Evolutionary conservation across 2,113 vertebrate species (phyloP).

Genomic region (Rhinolophus sinicus): DNA sequence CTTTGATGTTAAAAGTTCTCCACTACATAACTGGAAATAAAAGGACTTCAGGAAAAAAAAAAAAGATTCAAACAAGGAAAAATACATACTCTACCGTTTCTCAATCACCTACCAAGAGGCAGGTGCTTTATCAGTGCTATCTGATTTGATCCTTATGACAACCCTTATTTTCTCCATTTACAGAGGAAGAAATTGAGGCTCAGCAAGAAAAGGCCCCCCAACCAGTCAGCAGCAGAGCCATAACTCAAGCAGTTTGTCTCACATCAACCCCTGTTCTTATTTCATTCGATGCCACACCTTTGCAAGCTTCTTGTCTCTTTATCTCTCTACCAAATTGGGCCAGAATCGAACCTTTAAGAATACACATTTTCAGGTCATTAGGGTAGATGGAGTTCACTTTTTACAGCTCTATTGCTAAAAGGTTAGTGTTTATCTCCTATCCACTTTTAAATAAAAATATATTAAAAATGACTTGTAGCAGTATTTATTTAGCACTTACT

Average conservation of each 20-base stretch:
- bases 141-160: neutral
- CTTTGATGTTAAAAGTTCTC: neutral
- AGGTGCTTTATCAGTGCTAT: neutral
- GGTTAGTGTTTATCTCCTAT: neutral
- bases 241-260: neutral
- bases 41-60: neutral
- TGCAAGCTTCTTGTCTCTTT: neutral
- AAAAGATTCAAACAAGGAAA: neutral
- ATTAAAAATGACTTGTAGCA: neutral
- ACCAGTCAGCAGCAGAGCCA: neutral
- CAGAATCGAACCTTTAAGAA: neutral
- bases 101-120: neutral
- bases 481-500: neutral
- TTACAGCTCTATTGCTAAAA: neutral
- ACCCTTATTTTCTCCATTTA: neutral
- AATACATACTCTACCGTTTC: neutral
- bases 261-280: neutral
- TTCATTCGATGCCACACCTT: rapidly evolving
- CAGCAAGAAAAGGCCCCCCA: neutral
- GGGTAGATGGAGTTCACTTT: neutral
- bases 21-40: neutral
- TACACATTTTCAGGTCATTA: neutral
- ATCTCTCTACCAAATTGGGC: neutral
- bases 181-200: neutral
- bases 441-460: neutral